Conservation (phyloP, 2,888 invertebrate genomes). For the Sinodicranocentrus sp. region DNA sequence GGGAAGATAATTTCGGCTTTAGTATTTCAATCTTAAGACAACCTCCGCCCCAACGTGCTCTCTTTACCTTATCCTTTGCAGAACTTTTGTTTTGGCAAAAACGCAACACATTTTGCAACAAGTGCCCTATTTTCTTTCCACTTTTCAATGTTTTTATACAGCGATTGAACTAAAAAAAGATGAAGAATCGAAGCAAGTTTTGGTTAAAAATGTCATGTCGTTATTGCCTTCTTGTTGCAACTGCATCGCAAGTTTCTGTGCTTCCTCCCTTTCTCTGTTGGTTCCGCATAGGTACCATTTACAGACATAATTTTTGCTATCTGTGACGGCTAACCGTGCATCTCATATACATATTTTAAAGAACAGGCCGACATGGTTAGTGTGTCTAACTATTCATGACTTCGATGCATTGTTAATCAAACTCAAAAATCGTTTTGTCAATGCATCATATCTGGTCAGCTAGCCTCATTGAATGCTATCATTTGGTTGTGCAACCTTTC, state of each 20-base stretch:
- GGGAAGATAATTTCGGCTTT: background rate
- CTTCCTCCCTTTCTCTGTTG: slow-evolving; percentile 42
- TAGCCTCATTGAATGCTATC: too few relatives aligned
- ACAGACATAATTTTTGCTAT: too few relatives aligned
- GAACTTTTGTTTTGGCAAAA: background rate
- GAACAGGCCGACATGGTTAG: too few relatives aligned
- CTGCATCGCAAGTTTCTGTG: background rate
- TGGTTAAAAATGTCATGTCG: slow-evolving; percentile 29
- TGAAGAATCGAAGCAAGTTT: slow-evolving; percentile 29
- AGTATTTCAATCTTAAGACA: background rate
- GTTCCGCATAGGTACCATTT: background rate
- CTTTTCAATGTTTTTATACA: background rate
- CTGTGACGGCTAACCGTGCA: too few relatives aligned
- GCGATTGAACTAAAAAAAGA: slow-evolving; percentile 21
- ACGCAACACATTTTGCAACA: background rate
- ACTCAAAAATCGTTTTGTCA: too few relatives aligned
- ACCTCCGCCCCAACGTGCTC: background rate
- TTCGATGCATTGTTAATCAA: too few relatives aligned
- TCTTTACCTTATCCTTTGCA: background rate
- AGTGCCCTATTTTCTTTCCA: background rate
- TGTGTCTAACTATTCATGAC: too few relatives aligned
- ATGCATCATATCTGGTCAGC: too few relatives aligned
- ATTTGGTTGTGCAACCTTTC: too few relatives aligned
- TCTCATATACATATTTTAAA: background rate
- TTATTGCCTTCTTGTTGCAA: background rate